A percentile compares a stretch with the other conserved stretches of the same genome.
These are phyloP conservation scores for Athalia circularis DNA, from an alignment of 2,888 invertebrate species.

Conservation along the genomic window DNA sequence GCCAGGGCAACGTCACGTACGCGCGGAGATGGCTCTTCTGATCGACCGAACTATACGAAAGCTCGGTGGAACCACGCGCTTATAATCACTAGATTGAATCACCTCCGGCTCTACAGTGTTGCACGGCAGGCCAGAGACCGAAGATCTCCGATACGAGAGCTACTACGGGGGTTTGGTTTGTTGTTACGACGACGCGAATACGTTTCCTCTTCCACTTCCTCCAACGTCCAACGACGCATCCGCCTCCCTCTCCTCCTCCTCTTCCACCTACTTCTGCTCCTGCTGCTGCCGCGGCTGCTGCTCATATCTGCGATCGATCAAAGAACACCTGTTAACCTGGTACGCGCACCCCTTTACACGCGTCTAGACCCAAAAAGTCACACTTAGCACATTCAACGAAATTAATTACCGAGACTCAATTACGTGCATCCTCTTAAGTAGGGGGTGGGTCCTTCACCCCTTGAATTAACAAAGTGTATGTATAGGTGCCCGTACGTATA, in stretches of 20 bases:
- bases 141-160: too few species aligned
- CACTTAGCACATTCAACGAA: not conserved
- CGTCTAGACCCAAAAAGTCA: not conserved
- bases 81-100: constrained; percentile 19
- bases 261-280: too few species aligned
- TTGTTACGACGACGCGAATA: too few species aligned
- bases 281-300: too few species aligned
- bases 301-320: not conserved
- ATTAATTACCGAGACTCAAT: not conserved
- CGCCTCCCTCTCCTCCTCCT: too few species aligned
- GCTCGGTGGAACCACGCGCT: constrained; percentile 5
- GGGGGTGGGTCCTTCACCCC: too few species aligned
- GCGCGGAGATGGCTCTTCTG: not conserved
- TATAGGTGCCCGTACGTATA: not conserved
- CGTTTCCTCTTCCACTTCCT: too few species aligned
- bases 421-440: not conserved
- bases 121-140: not conserved
- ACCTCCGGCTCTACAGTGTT: not conserved
- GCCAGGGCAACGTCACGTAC: constrained; percentile 31
- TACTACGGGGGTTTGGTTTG: too few species aligned
- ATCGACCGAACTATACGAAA: constrained; percentile 23
- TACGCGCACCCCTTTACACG: not conserved
- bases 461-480: not conserved
- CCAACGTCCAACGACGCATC: too few species aligned
- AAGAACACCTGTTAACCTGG: not conserved